Conservation (phyloP, 2,888 invertebrate species). For the Phorcus lineatus region DNA sequence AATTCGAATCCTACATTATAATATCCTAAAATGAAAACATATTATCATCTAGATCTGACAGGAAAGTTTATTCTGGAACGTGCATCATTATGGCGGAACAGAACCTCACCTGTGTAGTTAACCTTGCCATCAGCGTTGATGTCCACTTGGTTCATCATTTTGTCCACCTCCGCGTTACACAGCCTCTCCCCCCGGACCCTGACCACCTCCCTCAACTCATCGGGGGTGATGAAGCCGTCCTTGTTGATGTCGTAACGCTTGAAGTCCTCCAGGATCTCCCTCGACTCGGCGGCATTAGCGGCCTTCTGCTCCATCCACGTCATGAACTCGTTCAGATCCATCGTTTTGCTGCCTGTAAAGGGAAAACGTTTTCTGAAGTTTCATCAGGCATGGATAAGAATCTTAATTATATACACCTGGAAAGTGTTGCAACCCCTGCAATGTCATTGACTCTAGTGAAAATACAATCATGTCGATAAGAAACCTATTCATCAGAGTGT, state of each 20-base stretch:
- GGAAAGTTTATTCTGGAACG: no score
- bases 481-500: no score
- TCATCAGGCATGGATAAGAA: no score
- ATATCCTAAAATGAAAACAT: no score
- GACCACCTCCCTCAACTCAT: slow-evolving; percentile 99
- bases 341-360: slow-evolving; percentile 7
- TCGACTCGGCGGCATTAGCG: slow-evolving; percentile 30
- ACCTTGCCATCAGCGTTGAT: slow-evolving; percentile 81
- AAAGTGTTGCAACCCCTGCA: no score
- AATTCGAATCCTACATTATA: no score
- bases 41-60: no score
- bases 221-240: slow-evolving; percentile 99
- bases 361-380: no score
- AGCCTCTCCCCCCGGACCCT: slow-evolving; percentile 98
- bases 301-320: slow-evolving; percentile 72
- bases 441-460: no score
- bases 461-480: no score
- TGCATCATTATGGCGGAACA: no score
- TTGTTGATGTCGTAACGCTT: slow-evolving; percentile 99
- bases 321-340: slow-evolving; percentile 22
- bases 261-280: slow-evolving; percentile 89
- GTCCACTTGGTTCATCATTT: slow-evolving; percentile 99
- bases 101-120: slow-evolving; percentile 34
- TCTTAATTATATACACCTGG: no score
- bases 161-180: slow-evolving; percentile 98